phyloP scores from a whole-genome alignment of 2,888 invertebrate species.

The Nymphalis c-album region DNA sequence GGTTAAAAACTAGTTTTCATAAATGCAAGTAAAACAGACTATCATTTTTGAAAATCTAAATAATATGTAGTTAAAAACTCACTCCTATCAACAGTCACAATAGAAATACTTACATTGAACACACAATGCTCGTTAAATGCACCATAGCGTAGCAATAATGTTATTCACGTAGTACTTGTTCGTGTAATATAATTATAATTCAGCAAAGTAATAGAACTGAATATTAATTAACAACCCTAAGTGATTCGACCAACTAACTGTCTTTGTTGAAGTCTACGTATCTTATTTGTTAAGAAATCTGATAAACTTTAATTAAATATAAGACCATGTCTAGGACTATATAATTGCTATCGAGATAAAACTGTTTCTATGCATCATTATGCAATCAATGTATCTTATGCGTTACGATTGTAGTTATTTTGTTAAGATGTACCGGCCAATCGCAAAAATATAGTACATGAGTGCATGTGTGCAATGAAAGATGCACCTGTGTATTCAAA shows the following conservation, averaged over 20 bases:
- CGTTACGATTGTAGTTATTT: too few relatives aligned
- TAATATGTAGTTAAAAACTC: too few relatives aligned
- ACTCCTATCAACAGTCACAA: not conserved
- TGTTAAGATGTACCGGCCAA: too few relatives aligned
- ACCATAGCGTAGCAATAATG: conserved; percentile 48
- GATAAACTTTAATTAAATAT: conserved; percentile 30
- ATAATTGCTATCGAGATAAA: too few relatives aligned
- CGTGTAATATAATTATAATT: conserved; percentile 3
- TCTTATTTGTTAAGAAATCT: conserved; percentile 25
- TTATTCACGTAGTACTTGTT: not conserved
- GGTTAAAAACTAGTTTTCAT: too few relatives aligned
- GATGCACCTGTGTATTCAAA: too few relatives aligned
- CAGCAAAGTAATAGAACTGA: not conserved
- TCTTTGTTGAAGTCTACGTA: conserved; percentile 7
- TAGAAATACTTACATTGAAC: conserved; percentile 50
- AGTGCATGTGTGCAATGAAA: too few relatives aligned
- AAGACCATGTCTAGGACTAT: conserved; percentile 4
- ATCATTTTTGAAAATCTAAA: too few relatives aligned
- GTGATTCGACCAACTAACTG: not conserved
- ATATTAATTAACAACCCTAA: not conserved
- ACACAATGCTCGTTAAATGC: conserved; percentile 49
- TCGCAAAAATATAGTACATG: too few relatives aligned
- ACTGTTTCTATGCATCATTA: not conserved
- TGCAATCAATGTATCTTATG: not conserved
- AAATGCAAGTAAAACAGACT: too few relatives aligned